Evolutionary conservation across 1,140 invertebrate genomes (phyloP).

Genomic region (Pseudachorutes palmiensis): DNA sequence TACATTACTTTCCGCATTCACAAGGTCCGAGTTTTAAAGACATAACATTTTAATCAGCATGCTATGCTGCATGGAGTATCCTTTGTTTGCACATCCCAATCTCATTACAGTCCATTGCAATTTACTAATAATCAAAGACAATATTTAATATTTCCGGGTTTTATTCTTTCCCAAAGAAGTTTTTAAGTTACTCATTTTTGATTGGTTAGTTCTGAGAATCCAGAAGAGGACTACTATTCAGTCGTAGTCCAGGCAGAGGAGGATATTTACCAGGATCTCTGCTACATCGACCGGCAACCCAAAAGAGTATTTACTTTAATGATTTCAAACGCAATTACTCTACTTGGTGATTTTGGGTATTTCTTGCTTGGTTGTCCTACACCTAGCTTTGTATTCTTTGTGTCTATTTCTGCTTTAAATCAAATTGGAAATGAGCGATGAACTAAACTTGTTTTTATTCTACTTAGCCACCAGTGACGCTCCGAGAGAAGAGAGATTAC

Average conservation of each 20-base stretch:
- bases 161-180: background rate
- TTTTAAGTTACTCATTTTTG: background rate
- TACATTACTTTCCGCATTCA: conserved; percentile 60
- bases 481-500: conserved; percentile 78
- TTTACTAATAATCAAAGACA: too few species aligned
- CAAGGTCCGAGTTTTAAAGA: conserved; percentile 9
- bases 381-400: too few species aligned
- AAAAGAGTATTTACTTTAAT: conserved; percentile 23
- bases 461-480: conserved; percentile 33
- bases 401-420: too few species aligned
- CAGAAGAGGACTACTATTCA: conserved; percentile 38
- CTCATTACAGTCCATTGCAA: too few species aligned
- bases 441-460: too few species aligned
- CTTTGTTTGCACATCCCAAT: too few species aligned
- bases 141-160: too few species aligned
- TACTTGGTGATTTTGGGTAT: background rate
- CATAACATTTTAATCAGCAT: too few species aligned
- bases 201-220: conserved; percentile 10
- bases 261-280: conserved; percentile 73
- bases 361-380: background rate
- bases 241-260: conserved; percentile 49
- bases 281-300: conserved; percentile 49
- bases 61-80: too few species aligned
- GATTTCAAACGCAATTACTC: background rate
- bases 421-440: too few species aligned